Base-by-base conservation (phyloP, 2,888 invertebrate genomes). In the Poecilobothrus nobilitatus region DNA sequence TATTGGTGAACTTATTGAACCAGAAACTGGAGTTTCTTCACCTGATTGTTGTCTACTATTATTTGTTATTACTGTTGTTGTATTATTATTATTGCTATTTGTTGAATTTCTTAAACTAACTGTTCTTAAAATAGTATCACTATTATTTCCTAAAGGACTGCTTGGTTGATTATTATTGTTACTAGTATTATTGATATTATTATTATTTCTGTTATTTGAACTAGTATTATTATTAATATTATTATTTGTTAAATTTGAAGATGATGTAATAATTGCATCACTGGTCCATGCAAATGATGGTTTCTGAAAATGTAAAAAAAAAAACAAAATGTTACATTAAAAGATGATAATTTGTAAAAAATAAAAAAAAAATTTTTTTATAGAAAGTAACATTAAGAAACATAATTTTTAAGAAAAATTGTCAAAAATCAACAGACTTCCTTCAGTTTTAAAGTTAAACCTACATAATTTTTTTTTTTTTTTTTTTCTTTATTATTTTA, bases 261-360 rank as follows among this genome's bases (percentile, higher is more conserved):
- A 71, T 62, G 73, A 70, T 44, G 67, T 69, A 10, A 72, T 71
- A 70, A 72, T 68, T 71, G 74, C 71, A 69, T 84, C 84, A 66
- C 84, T 84, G 70, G 85, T 84, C 86, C 86, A 86, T 75, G 84
- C 84, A 76, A 86, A 86, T 77, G 85, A 84, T 70, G 86, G 85
- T 84, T 89, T 89, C 89, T 89, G 86, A 74, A 87, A 87, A 81
- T 73, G 74, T 74, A 33, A 63, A 27, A 68, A 20, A 62, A 44
- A 41, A 18, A 70, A n/a, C n/a, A 69, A 22, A 69, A 44, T 62
- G 15, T 27, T 27, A 27, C n/a, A n/a, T n/a, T n/a, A n/a, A 66
- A 65, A 37, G 7, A 63, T 10, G n/a, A 18, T 18, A 37, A 34
- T 5, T 15, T 44, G 8, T 41, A 61, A 65, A 34, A 63, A 27